Conservation (phyloP, 2,113 vertebrate genomes). For the Tricholaema leucomelas region DNA sequence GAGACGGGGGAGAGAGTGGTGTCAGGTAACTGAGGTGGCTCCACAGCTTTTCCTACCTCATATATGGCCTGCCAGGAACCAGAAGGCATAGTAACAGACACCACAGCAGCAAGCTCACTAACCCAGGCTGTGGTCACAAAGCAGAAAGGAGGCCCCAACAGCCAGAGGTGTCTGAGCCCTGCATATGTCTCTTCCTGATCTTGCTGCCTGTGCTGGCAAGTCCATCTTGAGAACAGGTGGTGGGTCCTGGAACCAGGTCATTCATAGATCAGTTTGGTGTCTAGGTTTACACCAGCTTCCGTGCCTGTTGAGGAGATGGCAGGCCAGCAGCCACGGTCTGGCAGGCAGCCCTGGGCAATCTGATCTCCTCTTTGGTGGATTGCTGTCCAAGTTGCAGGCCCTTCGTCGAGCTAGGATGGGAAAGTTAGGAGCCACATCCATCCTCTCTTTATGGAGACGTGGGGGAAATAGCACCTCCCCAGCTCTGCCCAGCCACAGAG, state of each 20-base stretch:
- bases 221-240: neutral
- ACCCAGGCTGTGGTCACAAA: neutral
- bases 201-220: neutral
- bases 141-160: neutral
- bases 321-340: neutral
- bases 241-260: neutral
- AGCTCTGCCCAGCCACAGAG: neutral
- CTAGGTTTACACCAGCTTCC: neutral
- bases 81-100: neutral
- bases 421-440: neutral
- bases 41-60: neutral
- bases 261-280: neutral
- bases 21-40: neutral
- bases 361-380: neutral
- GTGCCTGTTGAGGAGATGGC: neutral
- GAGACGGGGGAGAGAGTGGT: neutral
- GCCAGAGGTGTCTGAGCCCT: neutral
- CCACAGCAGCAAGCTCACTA: neutral
- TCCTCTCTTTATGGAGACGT: fast-evolving
- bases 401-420: neutral
- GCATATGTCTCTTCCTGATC: neutral
- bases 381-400: neutral
- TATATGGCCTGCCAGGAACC: fast-evolving
- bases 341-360: neutral
- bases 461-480: neutral